phyloP scores from a whole-genome alignment of 2,113 vertebrate species.

The Falcunculus frontatus region DNA sequence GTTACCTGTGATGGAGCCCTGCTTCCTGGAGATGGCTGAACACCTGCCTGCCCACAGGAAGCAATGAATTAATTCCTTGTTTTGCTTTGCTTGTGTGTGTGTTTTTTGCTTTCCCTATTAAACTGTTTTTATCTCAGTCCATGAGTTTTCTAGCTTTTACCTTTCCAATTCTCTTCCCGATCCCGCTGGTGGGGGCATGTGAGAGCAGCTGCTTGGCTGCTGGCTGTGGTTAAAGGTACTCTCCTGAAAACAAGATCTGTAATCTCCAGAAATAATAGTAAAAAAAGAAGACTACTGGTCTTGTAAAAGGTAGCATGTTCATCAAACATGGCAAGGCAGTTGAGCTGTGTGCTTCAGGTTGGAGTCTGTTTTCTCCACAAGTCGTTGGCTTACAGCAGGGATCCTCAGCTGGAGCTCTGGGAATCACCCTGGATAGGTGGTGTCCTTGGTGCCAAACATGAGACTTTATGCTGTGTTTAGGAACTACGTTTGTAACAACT shows the following conservation, averaged over 20 bases:
- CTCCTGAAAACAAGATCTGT: constrained; percentile 16
- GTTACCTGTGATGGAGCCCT: background rate
- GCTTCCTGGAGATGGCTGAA: background rate
- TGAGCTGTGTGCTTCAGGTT: background rate
- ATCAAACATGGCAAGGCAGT: background rate
- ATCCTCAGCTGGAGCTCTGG: background rate
- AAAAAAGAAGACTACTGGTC: background rate
- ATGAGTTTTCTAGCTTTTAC: background rate
- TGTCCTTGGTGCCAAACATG: background rate
- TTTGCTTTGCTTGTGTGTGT: background rate
- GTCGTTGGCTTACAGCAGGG: background rate
- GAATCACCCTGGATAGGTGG: background rate
- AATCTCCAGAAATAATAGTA: background rate
- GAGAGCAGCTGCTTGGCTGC: background rate
- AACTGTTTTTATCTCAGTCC: background rate
- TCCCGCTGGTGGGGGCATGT: background rate
- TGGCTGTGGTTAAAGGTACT: background rate
- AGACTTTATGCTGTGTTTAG: background rate
- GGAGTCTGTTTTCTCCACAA: background rate
- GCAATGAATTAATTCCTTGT: background rate
- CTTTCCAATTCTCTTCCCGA: background rate
- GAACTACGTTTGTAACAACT: background rate
- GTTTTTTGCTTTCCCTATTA: background rate
- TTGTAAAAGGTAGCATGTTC: background rate
- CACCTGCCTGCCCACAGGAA: background rate